Base-by-base conservation (phyloP, 2,113 vertebrate species). In the Ictalurus furcatus region DNA sequence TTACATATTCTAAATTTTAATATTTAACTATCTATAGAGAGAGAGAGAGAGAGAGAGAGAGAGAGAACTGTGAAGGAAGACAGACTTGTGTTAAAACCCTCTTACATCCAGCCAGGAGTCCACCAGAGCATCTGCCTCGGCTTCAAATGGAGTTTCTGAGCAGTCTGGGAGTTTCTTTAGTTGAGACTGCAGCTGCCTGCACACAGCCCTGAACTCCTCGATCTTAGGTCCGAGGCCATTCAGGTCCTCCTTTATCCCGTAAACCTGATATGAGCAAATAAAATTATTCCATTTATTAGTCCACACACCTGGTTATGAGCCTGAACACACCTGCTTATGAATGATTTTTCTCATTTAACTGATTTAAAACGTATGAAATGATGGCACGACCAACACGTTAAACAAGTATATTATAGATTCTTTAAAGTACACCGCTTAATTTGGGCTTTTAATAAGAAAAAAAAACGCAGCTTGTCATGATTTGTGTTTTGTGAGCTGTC, bases 31-130 rank as follows among this genome's bases (percentile, higher is more conserved):
- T 19, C 14, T 56, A 56, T 1, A 3, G 54, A 56, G 11, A 56
- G 1, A 12, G 44, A 48, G 44, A 3, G 54, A 56, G 11, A 56
- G 1, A 56, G 1, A 3, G 54, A 56, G 11, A 56, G 1, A 76
- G 19, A 48, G 44, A 54, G 19, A 54, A 54, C 12, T 9, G 28
- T 58, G 34, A 17, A 78, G 48, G 37, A 37, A 8, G 1, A n/a
- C 5, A 34, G 25, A 56, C 40, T 19, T 52, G 84, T 69, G 16
- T 87, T 59, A 61, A 52, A 56, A 44, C 1, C 40, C 91, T 40
- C 98, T 91, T 96, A 99, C 98, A 91, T 99, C 98, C 93, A 99
- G 95, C 98, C 98, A 99, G 94, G 94, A 95, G 94, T 99, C 98
- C 94, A 98, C 96, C 90, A 99, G 95, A 1, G 93, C 28, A 84